phyloP scores from a whole-genome alignment of 2,797 vertebrate genomes.

The Amphiprion clarkii region DNA sequence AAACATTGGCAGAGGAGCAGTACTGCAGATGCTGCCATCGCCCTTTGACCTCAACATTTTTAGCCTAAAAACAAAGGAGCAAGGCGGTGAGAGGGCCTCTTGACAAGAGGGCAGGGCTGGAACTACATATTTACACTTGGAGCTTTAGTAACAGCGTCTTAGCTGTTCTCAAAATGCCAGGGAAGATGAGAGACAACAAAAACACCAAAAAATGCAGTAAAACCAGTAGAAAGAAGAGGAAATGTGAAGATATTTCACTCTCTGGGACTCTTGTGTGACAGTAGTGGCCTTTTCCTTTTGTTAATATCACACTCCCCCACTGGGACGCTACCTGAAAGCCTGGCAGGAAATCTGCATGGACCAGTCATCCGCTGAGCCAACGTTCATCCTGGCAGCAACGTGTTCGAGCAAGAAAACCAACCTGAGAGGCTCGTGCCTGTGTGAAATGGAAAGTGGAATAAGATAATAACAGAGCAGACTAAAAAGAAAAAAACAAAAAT shows the following conservation, averaged over 20 bases:
- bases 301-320: conserved; percentile 9
- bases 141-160: conserved; percentile 1
- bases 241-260: conserved; percentile 20
- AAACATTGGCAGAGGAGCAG: neutral
- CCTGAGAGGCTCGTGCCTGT: conserved; percentile 26
- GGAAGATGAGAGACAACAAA: conserved; percentile 8
- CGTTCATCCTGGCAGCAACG: conserved; percentile 21
- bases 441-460: conserved; percentile 69
- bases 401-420: conserved; percentile 61
- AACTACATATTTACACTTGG: conserved; percentile 18
- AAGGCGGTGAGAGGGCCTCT: conserved; percentile 3
- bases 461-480: conserved; percentile 62
- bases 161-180: neutral
- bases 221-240: conserved; percentile 16
- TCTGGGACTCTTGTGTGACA: conserved; percentile 1
- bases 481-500: neutral
- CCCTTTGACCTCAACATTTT: conserved; percentile 1
- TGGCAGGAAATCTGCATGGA: conserved; percentile 19
- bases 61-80: conserved; percentile 8
- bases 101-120: conserved; percentile 19
- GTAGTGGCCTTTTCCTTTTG: conserved; percentile 6
- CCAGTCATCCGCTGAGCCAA: conserved; percentile 29
- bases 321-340: conserved; percentile 2
- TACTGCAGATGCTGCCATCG: neutral
- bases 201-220: neutral